phyloP scores from a whole-genome alignment of 2,113 vertebrate genomes.

The Gopherus flavomarginatus region DNA sequence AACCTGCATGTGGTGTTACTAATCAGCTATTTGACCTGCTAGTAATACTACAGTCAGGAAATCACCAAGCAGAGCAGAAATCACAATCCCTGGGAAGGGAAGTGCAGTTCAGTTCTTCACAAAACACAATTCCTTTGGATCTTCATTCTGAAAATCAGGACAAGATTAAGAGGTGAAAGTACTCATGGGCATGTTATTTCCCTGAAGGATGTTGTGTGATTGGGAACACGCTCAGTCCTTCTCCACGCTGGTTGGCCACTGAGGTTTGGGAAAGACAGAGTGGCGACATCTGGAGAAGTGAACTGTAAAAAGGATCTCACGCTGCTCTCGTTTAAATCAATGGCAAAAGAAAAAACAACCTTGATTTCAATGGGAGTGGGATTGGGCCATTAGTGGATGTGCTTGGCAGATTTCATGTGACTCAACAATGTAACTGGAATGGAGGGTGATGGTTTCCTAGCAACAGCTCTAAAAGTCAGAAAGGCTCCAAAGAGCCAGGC shows the following conservation, averaged over 20 bases:
- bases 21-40: neutral
- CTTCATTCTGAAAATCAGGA: neutral
- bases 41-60: neutral
- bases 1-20: neutral
- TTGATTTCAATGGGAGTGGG: neutral
- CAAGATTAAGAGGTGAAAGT: neutral
- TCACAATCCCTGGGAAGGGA: neutral
- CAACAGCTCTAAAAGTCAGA: neutral
- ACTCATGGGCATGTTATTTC: neutral
- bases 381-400: neutral
- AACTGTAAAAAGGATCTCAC: neutral
- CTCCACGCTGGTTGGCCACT: neutral
- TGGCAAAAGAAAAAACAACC: neutral
- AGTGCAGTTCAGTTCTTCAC: neutral
- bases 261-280: neutral
- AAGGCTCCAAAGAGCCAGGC: neutral
- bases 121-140: neutral
- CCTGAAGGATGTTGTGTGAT: neutral
- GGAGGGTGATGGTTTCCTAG: neutral
- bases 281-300: neutral
- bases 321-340: fast-evolving
- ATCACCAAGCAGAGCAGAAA: neutral
- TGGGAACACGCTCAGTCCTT: neutral
- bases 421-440: neutral
- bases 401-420: fast-evolving